Conservation (phyloP, 2,113 vertebrate genomes). For the Ramphastos sulfuratus region DNA sequence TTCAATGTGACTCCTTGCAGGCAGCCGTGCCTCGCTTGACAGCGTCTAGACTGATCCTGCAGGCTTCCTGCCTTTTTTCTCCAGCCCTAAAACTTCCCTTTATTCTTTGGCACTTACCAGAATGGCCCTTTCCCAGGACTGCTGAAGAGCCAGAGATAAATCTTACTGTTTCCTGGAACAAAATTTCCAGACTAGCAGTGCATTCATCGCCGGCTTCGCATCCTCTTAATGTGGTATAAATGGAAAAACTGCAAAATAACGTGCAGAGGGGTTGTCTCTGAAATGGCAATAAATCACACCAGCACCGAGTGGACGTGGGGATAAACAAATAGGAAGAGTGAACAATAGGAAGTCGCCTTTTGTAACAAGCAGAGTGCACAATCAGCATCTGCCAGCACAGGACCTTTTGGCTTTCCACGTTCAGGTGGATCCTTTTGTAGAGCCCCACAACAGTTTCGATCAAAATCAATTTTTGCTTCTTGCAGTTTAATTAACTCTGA, state of each 20-base stretch:
- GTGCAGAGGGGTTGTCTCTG: not conserved
- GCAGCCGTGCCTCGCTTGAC: not conserved
- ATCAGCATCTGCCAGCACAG: slow-evolving; percentile 29
- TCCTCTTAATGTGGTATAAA: slow-evolving; percentile 49
- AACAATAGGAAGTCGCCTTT: slow-evolving; percentile 3
- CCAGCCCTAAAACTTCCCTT: not conserved
- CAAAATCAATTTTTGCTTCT: slow-evolving; percentile 50
- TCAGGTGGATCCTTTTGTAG: not conserved
- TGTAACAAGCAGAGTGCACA: not conserved
- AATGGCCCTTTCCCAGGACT: not conserved
- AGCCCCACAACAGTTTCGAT: not conserved
- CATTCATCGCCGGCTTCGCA: not conserved
- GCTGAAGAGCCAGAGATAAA: slow-evolving; percentile 41
- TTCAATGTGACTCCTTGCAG: not conserved
- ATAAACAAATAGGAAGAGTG: slow-evolving; percentile 27
- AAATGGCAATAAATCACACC: slow-evolving; percentile 46
- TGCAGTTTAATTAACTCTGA: slow-evolving; percentile 61
- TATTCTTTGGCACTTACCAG: not conserved
- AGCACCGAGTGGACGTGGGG: not conserved
- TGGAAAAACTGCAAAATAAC: slow-evolving; percentile 28
- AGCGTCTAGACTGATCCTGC: slow-evolving; percentile 19
- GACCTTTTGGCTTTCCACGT: not conserved
- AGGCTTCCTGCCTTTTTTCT: slow-evolving; percentile 7
- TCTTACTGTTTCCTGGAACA: slow-evolving; percentile 16
- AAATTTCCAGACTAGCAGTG: slow-evolving; percentile 14